A percentile compares a stretch with the other conserved stretches of the same genome.
Conservation (phyloP, 2,888 invertebrate species). For the Drosophila fungiperda region DNA sequence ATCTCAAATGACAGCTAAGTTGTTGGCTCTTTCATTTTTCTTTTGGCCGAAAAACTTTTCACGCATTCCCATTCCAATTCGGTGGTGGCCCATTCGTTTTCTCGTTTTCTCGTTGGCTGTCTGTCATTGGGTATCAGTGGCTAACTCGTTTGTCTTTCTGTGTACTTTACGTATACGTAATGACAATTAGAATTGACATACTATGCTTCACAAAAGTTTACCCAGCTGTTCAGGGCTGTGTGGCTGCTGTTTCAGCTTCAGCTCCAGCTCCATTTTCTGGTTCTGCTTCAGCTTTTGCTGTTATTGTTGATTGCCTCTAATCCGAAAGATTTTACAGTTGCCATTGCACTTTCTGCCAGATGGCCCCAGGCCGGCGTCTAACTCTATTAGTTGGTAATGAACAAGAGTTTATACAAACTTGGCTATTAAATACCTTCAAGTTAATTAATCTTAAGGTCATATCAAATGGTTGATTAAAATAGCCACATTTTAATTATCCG, state of each 20-base stretch:
- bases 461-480: not conserved
- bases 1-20: conserved; percentile 80
- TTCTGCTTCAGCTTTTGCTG: conserved; percentile 39
- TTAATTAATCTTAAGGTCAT: conserved; percentile 26
- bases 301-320: conserved; percentile 81
- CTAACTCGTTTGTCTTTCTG: conserved; percentile 78
- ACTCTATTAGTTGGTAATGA: conserved; percentile 65
- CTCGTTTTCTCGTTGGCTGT: conserved; percentile 61
- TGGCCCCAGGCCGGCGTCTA: conserved; percentile 12
- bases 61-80: conserved; percentile 25
- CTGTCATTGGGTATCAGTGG: conserved; percentile 77
- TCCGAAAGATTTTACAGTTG: conserved; percentile 76
- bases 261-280: conserved; percentile 24
- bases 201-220: conserved; percentile 62
- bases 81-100: conserved; percentile 45
- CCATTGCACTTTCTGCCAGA: conserved; percentile 30
- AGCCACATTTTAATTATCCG: not conserved
- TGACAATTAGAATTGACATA: conserved; percentile 81
- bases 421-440: conserved; percentile 45
- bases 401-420: conserved; percentile 36
- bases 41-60: conserved; percentile 73
- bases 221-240: conserved; percentile 51
- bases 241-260: conserved; percentile 30
- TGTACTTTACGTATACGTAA: conserved; percentile 81
- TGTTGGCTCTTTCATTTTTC: conserved; percentile 79